Conservation (phyloP, 1,140 invertebrate genomes). For the Monomorium pharaonis region DNA sequence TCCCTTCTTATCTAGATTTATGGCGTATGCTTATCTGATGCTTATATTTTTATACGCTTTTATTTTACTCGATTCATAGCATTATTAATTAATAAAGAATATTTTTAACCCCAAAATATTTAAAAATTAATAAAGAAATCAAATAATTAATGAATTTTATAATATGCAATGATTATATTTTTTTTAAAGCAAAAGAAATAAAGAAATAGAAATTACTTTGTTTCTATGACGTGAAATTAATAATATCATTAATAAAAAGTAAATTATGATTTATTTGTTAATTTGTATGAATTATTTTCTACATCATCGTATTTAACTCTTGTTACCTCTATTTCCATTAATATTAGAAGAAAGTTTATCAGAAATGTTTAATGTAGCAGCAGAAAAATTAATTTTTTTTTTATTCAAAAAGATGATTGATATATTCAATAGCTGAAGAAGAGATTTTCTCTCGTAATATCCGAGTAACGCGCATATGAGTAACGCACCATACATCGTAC, state of each 20-base stretch:
- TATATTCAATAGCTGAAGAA: background rate
- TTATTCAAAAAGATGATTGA: background rate
- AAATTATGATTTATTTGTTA: background rate
- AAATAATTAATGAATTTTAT: background rate
- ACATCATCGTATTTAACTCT: background rate
- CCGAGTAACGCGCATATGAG: background rate
- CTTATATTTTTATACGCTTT: slow-evolving; percentile 21
- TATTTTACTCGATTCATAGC: background rate
- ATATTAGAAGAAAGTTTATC: background rate
- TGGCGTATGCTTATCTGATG: background rate
- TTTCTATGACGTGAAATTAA: background rate
- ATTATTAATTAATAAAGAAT: slow-evolving; percentile 10
- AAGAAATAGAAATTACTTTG: background rate
- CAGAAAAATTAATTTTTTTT: background rate
- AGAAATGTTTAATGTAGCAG: background rate
- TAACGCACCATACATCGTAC: background rate
- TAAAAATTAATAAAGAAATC: background rate
- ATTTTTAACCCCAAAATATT: background rate
- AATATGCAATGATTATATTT: background rate
- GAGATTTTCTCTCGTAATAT: background rate
- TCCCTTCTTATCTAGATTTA: slow-evolving; percentile 37
- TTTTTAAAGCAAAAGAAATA: background rate
- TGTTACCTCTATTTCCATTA: background rate
- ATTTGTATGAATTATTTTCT: background rate
- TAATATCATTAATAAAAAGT: background rate